phyloP scores from a whole-genome alignment of 2,888 invertebrate species.

The Prosapia bicincta region DNA sequence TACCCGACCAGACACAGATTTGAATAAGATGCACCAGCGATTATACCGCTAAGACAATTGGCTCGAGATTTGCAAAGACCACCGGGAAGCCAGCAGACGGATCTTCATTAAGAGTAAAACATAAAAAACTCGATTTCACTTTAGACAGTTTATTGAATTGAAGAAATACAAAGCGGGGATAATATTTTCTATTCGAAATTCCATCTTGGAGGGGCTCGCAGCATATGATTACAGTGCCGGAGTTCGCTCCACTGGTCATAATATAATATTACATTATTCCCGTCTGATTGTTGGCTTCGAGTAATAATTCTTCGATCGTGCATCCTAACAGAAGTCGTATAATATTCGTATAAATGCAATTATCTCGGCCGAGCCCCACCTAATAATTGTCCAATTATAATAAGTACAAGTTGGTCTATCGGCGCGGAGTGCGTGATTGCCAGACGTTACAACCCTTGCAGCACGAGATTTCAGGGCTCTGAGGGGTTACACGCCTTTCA shows the following conservation, averaged over 20 bases:
- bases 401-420: constrained; percentile 24
- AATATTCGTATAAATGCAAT: constrained; percentile 31
- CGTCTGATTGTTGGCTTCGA: constrained; percentile 13
- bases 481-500: too few species aligned
- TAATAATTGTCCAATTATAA: constrained; percentile 29
- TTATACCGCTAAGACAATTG: too few species aligned
- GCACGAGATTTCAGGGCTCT: neutral
- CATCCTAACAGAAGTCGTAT: constrained; percentile 28
- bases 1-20: too few species aligned
- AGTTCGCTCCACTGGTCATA: constrained; percentile 11
- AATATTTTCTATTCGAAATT: constrained; percentile 21
- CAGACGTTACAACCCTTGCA: neutral
- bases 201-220: constrained; percentile 2
- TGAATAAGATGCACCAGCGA: neutral
- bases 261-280: constrained; percentile 15
- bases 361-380: constrained; percentile 18
- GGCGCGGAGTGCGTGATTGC: neutral
- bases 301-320: constrained; percentile 21
- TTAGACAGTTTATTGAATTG: constrained; percentile 27
- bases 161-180: constrained; percentile 24
- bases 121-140: neutral
- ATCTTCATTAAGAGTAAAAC: constrained; percentile 15
- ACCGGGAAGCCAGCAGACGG: neutral
- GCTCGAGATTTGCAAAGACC: neutral
- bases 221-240: neutral